Base-by-base conservation (phyloP, 1,140 invertebrate species). In the Chymomyza costata region DNA sequence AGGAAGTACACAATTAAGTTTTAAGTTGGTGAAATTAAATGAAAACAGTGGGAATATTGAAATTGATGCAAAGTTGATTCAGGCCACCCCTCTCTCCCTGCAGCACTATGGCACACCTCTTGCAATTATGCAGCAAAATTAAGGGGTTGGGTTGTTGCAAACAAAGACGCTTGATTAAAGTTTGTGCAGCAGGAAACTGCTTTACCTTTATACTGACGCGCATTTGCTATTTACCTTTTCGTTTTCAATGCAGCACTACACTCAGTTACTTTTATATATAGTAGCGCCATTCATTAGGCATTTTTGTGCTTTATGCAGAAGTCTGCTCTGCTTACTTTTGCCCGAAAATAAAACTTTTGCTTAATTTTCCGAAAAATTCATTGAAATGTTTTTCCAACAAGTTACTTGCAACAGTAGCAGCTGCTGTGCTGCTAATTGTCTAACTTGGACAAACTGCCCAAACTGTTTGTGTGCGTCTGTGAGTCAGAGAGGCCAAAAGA, bases 41-140 rank as follows among this genome's bases (percentile, higher is more conserved):
- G 73, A 78, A 78, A 78, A 78, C 73, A 78, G 73, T 78, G 73
- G 73, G 73, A 78, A 68, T 78, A 78, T 78, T 78, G 73, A 78
- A 78, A 78, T 78, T 78, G 73, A 78, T 78, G 73, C 73, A 78
- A 78, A 80, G 67, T 78, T 80, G 63, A 80, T 71, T 65, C 55
- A 63, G 37, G n/a, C n/a, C n/a, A n/a, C n/a, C n/a, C n/a, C n/a
- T n/a, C 44, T 25, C 18, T 5, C 28, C 16, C 17, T 31, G 21
- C 41, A n/a, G 5, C 8, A 18, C 13, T 13, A 11, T 17, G 31
- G 31, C 8, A 34, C 32, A 34, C 21, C 3, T 8, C 21, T 25
- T 25, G 21, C 21, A 25, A 25, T 25, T 25, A 25, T 25, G 13
- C 32, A 15, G 13, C 28, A 2, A 63, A 46, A 46, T 47, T 51